Evolutionary conservation across 2,888 invertebrate species (phyloP).

Genomic region (Quadroppia sp.): DNA sequence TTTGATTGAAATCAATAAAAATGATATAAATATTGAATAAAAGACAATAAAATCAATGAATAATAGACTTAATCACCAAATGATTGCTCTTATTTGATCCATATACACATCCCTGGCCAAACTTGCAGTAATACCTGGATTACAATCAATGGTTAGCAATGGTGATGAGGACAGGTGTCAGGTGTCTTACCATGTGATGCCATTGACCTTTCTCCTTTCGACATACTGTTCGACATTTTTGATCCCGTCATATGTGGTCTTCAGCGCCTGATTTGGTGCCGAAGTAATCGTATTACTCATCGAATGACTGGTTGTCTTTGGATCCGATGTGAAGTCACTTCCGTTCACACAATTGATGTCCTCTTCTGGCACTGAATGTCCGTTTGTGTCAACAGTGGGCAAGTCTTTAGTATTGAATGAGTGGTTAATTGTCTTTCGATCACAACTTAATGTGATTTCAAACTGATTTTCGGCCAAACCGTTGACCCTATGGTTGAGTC

Average conservation of each 20-base stretch:
- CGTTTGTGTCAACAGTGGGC: background rate
- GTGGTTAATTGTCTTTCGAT: background rate
- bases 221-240: slow-evolving; percentile 27
- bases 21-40: background rate
- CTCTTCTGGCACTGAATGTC: background rate
- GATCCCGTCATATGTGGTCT: slow-evolving; percentile 8
- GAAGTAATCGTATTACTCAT: background rate
- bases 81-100: slow-evolving; percentile 23
- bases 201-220: slow-evolving; percentile 16
- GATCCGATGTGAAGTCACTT: background rate
- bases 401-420: background rate
- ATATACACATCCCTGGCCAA: background rate
- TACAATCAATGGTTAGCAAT: too few relatives aligned
- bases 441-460: background rate
- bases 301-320: background rate
- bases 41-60: background rate
- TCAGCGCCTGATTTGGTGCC: too few relatives aligned
- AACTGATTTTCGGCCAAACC: background rate
- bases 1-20: too few relatives aligned
- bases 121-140: too few relatives aligned
- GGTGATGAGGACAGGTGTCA: too few relatives aligned
- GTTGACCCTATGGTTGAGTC: background rate
- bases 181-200: slow-evolving; percentile 26
- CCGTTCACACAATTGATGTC: too few relatives aligned
- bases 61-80: background rate